Conservation (phyloP, 1,140 invertebrate species). For the Nylanderia fulva region DNA sequence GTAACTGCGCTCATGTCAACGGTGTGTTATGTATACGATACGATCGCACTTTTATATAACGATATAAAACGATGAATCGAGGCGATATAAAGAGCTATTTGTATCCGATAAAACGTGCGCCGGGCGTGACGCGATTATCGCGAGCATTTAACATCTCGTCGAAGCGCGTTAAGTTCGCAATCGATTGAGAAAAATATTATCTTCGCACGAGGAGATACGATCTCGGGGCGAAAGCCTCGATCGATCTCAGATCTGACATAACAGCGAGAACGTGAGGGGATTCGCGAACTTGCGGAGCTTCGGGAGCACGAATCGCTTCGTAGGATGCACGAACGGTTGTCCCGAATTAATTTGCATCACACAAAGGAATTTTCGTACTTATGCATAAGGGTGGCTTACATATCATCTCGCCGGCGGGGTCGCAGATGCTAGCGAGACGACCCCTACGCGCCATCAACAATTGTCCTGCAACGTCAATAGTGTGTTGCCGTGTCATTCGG, state of each 20-base stretch:
- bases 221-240: background rate
- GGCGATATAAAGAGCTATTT: constrained; percentile 15
- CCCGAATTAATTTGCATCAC: constrained; percentile 50
- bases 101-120: constrained; percentile 61
- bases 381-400: constrained; percentile 81
- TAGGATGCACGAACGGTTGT: constrained; percentile 59
- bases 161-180: background rate
- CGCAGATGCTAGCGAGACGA: constrained; percentile 85
- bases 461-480: constrained; percentile 83
- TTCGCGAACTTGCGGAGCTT: background rate
- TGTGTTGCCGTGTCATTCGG: constrained; percentile 44
- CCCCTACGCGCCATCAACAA: constrained; percentile 84
- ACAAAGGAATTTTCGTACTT: constrained; percentile 48
- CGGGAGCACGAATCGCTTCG: too few relatives aligned
- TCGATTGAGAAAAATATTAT: constrained; percentile 35
- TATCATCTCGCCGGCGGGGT: constrained; percentile 85
- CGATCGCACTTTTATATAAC: constrained; percentile 53
- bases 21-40: background rate
- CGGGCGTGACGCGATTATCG: constrained; percentile 35
- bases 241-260: background rate
- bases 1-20: background rate
- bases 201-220: background rate
- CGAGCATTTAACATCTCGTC: background rate
- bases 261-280: background rate
- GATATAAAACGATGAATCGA: constrained; percentile 52